A percentile compares a stretch with the other conserved stretches of the same genome.
Evolutionary conservation across 2,113 vertebrate genomes (phyloP).

Genomic region (Myotis lucifugus): DNA sequence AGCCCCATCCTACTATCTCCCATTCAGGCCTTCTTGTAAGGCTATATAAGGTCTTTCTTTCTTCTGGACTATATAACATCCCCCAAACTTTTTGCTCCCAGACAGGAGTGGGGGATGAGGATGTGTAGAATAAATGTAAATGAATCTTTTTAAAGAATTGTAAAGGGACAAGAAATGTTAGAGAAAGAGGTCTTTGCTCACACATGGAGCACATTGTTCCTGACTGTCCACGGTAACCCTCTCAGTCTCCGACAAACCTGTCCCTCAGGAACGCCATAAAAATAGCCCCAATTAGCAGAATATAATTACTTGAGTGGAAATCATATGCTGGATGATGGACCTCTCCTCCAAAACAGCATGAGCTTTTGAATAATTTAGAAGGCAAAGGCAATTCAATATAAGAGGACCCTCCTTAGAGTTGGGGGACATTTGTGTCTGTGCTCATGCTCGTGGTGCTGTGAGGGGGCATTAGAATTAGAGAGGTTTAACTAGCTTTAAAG

Average conservation of each 20-base stretch:
- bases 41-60: background rate
- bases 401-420: background rate
- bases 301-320: constrained; percentile 57
- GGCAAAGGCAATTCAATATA: constrained; percentile 43
- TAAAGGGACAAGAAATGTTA: background rate
- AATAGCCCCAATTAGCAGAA: constrained; percentile 59
- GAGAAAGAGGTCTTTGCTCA: background rate
- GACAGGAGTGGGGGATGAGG: background rate
- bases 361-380: constrained; percentile 67
- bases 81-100: background rate
- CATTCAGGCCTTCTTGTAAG: background rate
- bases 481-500: background rate
- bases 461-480: background rate
- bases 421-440: background rate
- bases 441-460: background rate
- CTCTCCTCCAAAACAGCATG: constrained; percentile 22
- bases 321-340: constrained; percentile 40
- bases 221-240: background rate
- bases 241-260: background rate
- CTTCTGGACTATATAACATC: background rate
- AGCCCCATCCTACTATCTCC: background rate
- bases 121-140: background rate
- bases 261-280: constrained; percentile 10
- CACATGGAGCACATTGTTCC: background rate
- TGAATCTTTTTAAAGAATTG: background rate